Evolutionary conservation across 2,797 vertebrate species (phyloP), one percentile per base, ranked within the genome.

Genomic region (Cirrhinus mrigala): DNA sequence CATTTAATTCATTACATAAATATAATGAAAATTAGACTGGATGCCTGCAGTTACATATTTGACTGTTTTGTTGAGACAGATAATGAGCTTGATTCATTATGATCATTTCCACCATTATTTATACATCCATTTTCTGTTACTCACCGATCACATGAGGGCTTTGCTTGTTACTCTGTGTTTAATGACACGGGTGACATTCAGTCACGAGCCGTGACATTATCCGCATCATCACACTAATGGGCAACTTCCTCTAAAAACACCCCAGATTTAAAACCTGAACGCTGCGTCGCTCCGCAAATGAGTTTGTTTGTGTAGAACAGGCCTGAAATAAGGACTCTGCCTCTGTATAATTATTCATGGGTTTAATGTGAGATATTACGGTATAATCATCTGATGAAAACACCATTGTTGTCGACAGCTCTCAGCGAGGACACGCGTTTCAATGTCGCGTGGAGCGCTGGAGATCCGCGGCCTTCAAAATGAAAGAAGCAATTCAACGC

Each of bases 351-450:
- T n/a, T 33, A 66, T 79, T 48, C 24, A 15, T 52, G 18, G 1
- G 5, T 80, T 50, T 69, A 58, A 56, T 40, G 74, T n/a, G 52
- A 22, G 52, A 40, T 58, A 58, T 78, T 60, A 60, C 6, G 1
- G 1, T 6, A 56, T 70, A 58, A 81, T 81, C 66, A 3, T 56
- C 27, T 27, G 16, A 18, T 81, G 29, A 54, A 56, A 44, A 81
- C 79, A 56, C 79, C 37, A 40, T 52, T 70, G 29, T 81, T 40
- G 6, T 40, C 29, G 20, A 40, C 52, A 22, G 73, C 52, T 77
- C 20, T 58, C 33, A 4, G 75, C 11, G 33, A 40, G 14, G 22
- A 60, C 54, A 60, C 20, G 1, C 2, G 8, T 18, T 44, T 58
- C 20, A 16, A 1, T 7, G 29, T 76, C 20, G 1, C 3, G 24